A percentile compares a stretch with the other conserved stretches of the same genome.
Conservation (phyloP, 2,113 vertebrate species). For the Brachyhypopomus gauderio region DNA sequence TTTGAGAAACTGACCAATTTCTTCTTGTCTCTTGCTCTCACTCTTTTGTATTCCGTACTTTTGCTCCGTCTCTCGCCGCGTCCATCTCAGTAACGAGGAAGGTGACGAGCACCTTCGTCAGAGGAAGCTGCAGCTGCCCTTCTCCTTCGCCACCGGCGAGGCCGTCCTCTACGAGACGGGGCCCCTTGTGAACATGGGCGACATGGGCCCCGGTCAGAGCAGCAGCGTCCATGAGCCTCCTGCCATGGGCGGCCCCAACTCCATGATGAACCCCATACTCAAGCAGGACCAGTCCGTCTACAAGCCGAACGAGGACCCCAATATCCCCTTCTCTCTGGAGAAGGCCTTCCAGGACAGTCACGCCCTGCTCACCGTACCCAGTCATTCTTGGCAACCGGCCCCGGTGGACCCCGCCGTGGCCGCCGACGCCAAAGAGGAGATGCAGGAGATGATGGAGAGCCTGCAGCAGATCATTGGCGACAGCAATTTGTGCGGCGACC, state of each 20-base stretch:
- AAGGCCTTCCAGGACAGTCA: conserved; percentile 69
- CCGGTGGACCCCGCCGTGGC: not conserved
- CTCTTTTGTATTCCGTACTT: not conserved
- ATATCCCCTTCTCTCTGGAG: conserved; percentile 65
- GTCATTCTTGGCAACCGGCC: conserved; percentile 49
- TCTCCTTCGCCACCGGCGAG: conserved; percentile 77
- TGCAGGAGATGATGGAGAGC: conserved; percentile 56
- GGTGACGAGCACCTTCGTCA: conserved; percentile 79
- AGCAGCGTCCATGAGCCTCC: conserved; percentile 40
- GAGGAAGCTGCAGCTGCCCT: conserved; percentile 75
- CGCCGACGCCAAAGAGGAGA: conserved; percentile 52
- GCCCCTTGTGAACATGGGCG: conserved; percentile 62
- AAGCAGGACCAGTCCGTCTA: conserved; percentile 72
- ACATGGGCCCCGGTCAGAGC: conserved; percentile 31
- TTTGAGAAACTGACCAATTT: too few species aligned
- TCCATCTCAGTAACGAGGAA: conserved; percentile 73
- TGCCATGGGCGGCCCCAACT: conserved; percentile 53
- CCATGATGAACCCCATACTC: conserved; percentile 74
- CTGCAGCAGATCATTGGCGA: conserved; percentile 57
- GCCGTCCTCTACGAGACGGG: conserved; percentile 72
- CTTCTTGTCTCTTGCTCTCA: too few species aligned
- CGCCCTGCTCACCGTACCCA: conserved; percentile 63
- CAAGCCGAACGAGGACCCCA: not conserved
- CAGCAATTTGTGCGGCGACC: conserved; percentile 33
- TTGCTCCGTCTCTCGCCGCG: not conserved